Conservation (phyloP, 92 coral and sea anemone genomes). For the Palythoa grandiflora region DNA sequence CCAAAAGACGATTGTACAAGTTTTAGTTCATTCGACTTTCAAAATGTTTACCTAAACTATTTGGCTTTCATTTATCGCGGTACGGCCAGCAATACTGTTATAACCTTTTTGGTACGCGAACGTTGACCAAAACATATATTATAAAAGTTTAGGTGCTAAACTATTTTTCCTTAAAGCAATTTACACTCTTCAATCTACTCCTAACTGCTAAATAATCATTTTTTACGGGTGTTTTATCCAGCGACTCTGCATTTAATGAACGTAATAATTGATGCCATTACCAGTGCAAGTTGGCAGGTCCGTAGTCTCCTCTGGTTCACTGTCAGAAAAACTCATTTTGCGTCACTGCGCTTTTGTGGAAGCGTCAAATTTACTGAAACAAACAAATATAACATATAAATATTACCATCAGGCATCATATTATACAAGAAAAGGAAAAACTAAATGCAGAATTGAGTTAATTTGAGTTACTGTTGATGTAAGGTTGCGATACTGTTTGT, state of each 20-base stretch:
- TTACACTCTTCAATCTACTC: not conserved
- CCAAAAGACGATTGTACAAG: too few species aligned
- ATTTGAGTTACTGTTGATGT: not conserved
- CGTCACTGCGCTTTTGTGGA: not conserved
- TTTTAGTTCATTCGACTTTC: too few species aligned
- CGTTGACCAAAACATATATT: not conserved
- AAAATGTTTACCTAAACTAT: too few species aligned
- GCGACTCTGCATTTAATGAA: not conserved
- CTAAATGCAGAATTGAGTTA: not conserved
- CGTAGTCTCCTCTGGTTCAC: slow-evolving; percentile 18
- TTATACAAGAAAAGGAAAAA: not conserved
- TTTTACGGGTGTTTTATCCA: not conserved
- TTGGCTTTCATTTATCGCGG: too few species aligned
- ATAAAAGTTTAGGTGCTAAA: not conserved
- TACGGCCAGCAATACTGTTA: too few species aligned
- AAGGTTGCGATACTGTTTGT: too few species aligned
- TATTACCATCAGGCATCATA: not conserved
- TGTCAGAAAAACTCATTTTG: slow-evolving; percentile 25
- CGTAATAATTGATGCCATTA: not conserved
- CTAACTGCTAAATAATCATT: not conserved
- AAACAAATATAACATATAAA: not conserved
- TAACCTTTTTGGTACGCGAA: too few species aligned
- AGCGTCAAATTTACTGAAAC: not conserved
- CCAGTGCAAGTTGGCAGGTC: slow-evolving; percentile 3
- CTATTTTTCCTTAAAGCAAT: not conserved